A percentile compares a stretch with the other conserved stretches of the same genome.
Conservation (phyloP, 2,113 vertebrate genomes). For the Zosterops japonicus region DNA sequence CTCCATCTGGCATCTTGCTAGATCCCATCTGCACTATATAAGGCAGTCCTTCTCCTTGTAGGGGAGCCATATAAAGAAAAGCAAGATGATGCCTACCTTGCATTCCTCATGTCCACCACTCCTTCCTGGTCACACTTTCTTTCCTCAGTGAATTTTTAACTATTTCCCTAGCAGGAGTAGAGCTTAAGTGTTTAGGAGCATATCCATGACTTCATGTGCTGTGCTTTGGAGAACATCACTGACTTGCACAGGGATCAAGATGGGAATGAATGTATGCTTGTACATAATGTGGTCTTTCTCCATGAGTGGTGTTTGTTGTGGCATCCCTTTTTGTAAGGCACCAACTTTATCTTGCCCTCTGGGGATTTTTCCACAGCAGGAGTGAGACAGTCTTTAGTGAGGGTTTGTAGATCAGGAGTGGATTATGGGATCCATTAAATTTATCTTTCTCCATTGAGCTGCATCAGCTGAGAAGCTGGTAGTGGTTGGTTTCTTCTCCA, state of each 20-base stretch:
- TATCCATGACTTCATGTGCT: background rate
- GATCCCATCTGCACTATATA: background rate
- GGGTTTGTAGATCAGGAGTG: background rate
- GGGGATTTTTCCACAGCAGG: background rate
- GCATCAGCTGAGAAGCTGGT: background rate
- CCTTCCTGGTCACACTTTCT: background rate
- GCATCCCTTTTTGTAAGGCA: background rate
- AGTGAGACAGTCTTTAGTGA: background rate
- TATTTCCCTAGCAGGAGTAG: background rate
- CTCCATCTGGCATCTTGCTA: background rate
- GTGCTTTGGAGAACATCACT: background rate
- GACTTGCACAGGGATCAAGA: background rate
- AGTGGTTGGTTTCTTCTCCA: background rate
- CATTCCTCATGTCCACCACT: background rate
- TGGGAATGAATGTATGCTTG: constrained; percentile 18
- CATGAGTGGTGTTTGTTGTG: background rate
- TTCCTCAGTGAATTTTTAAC: background rate
- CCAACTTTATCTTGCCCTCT: background rate
- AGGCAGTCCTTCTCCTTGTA: background rate
- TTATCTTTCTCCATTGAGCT: background rate
- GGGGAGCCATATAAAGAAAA: background rate
- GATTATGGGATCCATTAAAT: background rate
- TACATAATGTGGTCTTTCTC: background rate
- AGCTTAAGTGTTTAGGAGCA: background rate
- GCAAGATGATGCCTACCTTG: background rate